These are phyloP conservation scores for Lagopus muta DNA, from an alignment of 2,113 vertebrate species.

Conservation along the genomic window DNA sequence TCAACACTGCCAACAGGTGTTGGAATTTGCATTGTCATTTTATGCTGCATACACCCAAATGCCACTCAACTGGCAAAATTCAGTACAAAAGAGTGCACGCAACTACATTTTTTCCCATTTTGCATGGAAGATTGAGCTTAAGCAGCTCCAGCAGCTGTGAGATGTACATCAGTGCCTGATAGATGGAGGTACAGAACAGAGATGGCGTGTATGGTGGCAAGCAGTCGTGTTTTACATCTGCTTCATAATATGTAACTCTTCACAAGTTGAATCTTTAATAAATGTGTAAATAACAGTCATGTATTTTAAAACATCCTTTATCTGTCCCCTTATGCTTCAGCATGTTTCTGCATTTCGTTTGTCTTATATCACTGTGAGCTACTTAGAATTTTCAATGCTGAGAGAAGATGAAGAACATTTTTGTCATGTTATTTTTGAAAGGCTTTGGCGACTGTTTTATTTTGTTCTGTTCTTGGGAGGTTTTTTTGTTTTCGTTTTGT, in stretches of 20 bases:
- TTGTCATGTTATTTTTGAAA: background rate
- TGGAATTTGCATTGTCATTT: background rate
- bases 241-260: background rate
- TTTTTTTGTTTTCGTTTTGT: background rate
- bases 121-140: background rate
- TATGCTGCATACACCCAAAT: background rate
- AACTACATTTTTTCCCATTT: background rate
- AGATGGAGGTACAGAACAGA: background rate
- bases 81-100: background rate
- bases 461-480: background rate
- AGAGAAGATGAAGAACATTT: background rate
- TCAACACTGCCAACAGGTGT: background rate
- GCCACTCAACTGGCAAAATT: background rate
- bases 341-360: background rate
- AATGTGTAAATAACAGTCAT: background rate
- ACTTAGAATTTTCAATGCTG: rapidly evolving
- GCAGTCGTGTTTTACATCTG: background rate
- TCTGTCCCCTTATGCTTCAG: background rate
- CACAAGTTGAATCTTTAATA: background rate
- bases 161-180: background rate
- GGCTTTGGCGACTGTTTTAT: background rate
- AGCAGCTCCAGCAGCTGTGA: background rate
- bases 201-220: background rate
- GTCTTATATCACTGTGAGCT: background rate
- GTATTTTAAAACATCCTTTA: background rate